phyloP scores from a whole-genome alignment of 1,140 invertebrate genomes.

The Dendrolimus punctatus region DNA sequence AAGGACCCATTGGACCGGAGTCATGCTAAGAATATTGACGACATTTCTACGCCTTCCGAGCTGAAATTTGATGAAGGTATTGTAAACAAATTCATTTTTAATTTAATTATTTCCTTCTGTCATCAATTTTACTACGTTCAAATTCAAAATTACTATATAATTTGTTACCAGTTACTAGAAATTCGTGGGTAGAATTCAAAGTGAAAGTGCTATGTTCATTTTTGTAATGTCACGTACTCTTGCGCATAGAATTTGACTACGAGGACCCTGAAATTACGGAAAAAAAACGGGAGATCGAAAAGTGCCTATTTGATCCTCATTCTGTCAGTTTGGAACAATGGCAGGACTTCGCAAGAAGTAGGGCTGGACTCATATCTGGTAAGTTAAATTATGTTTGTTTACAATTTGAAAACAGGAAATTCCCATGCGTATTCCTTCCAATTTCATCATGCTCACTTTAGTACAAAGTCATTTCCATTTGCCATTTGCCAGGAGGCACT shows the following conservation, averaged over 20 bases:
- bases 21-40: conserved; percentile 66
- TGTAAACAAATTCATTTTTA: conserved; percentile 47
- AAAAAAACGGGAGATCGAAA: conserved; percentile 58
- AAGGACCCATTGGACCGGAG: conserved; percentile 41
- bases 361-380: conserved; percentile 75
- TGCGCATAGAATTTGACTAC: conserved; percentile 48
- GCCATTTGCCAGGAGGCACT: too few relatives aligned
- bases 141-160: not conserved
- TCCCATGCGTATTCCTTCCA: too few relatives aligned
- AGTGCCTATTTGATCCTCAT: conserved; percentile 53
- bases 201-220: conserved; percentile 11
- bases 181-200: not conserved
- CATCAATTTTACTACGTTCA: not conserved
- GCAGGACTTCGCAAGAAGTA: conserved; percentile 70
- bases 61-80: conserved; percentile 70
- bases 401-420: not conserved
- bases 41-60: conserved; percentile 69
- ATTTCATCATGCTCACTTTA: too few relatives aligned
- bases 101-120: conserved; percentile 13
- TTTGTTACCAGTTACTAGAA: not conserved
- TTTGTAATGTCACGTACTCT: conserved; percentile 15
- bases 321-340: conserved; percentile 64
- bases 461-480: too few relatives aligned
- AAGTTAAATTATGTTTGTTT: conserved; percentile 11
- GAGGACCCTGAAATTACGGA: conserved; percentile 49